Conservation (phyloP, 1,140 invertebrate genomes). For the Caenorhabditis latens region DNA sequence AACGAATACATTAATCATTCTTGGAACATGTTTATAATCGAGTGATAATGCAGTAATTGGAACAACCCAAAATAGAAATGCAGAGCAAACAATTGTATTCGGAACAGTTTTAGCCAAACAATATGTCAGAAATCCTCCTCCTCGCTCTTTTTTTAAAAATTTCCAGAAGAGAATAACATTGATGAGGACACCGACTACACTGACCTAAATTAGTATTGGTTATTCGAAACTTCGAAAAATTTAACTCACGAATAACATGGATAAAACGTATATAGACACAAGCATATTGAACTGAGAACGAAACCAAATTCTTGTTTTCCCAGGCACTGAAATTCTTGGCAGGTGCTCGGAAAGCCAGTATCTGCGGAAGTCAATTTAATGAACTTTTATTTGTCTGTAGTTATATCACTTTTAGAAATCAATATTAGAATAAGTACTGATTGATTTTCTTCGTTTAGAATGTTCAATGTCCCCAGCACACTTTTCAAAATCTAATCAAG, state of each 20-base stretch:
- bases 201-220: background rate
- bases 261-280: background rate
- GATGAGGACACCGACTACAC: background rate
- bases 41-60: background rate
- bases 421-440: no score
- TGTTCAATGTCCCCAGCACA: no score
- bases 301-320: background rate
- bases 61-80: background rate
- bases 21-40: background rate
- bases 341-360: no score
- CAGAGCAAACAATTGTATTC: constrained; percentile 8
- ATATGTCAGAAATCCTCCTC: background rate
- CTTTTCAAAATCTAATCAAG: no score
- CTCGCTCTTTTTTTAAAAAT: background rate
- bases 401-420: no score
- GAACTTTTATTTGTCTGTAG: no score
- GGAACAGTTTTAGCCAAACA: constrained; percentile 25
- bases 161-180: background rate
- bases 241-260: background rate
- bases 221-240: background rate
- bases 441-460: no score
- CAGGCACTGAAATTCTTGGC: no score
- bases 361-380: no score
- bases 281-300: background rate
- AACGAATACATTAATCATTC: background rate